Evolutionary conservation across 1,140 invertebrate species (phyloP), one percentile per base, ranked within the genome.

Genomic region (Maconellicoccus hirsutus): DNA sequence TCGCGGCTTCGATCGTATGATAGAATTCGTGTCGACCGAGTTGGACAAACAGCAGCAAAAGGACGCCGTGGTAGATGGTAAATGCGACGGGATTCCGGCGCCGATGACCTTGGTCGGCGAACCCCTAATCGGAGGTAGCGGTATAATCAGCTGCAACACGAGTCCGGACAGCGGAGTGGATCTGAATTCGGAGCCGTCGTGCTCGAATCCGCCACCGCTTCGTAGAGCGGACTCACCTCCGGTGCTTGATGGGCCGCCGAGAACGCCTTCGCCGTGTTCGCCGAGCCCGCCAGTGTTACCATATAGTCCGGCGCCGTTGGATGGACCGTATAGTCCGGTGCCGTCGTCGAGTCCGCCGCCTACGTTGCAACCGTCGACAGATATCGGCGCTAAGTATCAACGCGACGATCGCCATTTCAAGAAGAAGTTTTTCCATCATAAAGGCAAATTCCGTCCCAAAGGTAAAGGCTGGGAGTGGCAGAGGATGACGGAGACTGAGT

Each of bases 11-110:
- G 91, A 94, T 80, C 85, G 90, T 70, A 81, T 93, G 73, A 88
- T 93, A 71, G 91, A 89, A 25, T 90, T 93, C 78, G 91, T 91
- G 7, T 90, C 90, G 2, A 91, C 89, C 1, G 90, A 92, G 75
- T 81, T 93, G 75, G 90, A 92, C 76, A 89, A 91, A 77, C 83
- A 89, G 73, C 83, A 89, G 33, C 83, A 88, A 72, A 91, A 89
- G 22, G 89, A 59, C 70, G 3, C n/a, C 10, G 12, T 52, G 2
- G 3, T 14, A 16, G n/a, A 6, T 3, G 29, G 29, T 33, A 33
- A 33, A 33, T 33, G 29, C 29, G 29, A 6, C 29, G 4, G 3
- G 29, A 52, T 8, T 16, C 6, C n/a, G n/a, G n/a, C 3, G n/a
- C n/a, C n/a, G 42, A 16, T 3, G 10, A 16, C 2, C 42, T 3